phyloP scores from a whole-genome alignment of 2,888 invertebrate species.

The Helicoverpa assulta region DNA sequence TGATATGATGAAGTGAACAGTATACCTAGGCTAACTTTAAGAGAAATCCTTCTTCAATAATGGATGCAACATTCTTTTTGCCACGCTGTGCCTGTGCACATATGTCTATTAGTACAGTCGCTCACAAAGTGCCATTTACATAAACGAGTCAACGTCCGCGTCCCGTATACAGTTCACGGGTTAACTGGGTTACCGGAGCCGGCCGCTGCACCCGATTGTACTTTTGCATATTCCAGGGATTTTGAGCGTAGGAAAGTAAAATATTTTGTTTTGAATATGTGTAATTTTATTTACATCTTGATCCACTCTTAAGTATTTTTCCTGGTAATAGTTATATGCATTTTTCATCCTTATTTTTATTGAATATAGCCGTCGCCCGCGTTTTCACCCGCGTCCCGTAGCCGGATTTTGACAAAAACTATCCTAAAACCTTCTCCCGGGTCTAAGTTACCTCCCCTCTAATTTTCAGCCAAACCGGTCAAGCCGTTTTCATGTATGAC shows the following conservation, averaged over 20 bases:
- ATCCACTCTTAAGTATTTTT: neutral
- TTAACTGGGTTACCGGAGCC: conserved; percentile 60
- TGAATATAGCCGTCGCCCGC: no score
- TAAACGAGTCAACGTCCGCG: conserved; percentile 48
- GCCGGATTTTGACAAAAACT: no score
- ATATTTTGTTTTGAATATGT: conserved; percentile 5
- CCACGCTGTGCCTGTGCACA: neutral
- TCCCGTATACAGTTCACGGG: conserved; percentile 51
- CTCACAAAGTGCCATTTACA: conserved; percentile 47
- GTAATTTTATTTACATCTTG: neutral
- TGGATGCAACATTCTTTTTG: neutral
- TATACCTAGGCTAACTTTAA: no score
- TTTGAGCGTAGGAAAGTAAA: conserved; percentile 7
- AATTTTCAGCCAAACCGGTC: no score
- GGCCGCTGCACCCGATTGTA: conserved; percentile 41
- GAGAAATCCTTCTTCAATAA: no score
- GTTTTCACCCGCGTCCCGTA: no score
- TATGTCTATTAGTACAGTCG: conserved; percentile 23
- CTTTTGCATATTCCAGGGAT: conserved; percentile 49
- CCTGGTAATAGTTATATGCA: no score
- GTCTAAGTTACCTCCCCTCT: no score
- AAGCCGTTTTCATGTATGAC: no score
- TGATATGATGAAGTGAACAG: no score
- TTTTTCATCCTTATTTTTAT: no score
- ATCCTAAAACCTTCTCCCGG: no score